Evolutionary conservation across 2,113 vertebrate species (phyloP), one percentile per base, ranked within the genome.

Genomic region (Calonectris borealis): DNA sequence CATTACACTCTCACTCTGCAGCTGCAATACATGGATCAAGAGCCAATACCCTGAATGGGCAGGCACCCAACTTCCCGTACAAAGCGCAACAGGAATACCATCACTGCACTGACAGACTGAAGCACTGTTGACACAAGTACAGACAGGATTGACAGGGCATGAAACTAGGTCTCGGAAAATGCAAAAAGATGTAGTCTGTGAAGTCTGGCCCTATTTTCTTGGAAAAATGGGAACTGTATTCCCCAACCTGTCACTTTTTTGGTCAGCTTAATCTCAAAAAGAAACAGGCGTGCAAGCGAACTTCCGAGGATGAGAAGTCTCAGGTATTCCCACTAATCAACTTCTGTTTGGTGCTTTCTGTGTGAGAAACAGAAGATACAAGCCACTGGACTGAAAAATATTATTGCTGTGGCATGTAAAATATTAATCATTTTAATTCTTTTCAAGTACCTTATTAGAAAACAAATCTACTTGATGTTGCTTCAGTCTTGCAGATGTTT

Each of bases 381-480:
- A 88, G 32, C 6, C 72, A 71, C 26, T 42, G 10, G 27, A 94
- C 8, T 71, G 29, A 52, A 92, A 86, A 89, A 77, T 68, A 46
- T 46, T 69, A 75, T 48, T 73, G 52, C 49, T 69, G 29, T 60
- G 64, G 32, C 60, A 78, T 22, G 8, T 73, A 73, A 94, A 91
- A 78, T 88, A 91, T 32, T 77, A 91, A 85, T 88, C 6, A 83
- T 49, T 93, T 85, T 88, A 83, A 96, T 91, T 96, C 13, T 58
- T 86, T 94, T 88, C 66, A 95, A 96, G 85, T 62, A 77, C 27
- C 13, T 84, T 76, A 85, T 79, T 77, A 94, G 75, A 80, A 95
- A 95, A 95, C 86, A 94, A 93, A 94, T 26, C 76, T 86, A 62
- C 75, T 80, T 91, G 36, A 85, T n/a, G 42, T 70, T 91, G n/a